Base-by-base conservation (phyloP, 2,888 invertebrate genomes). In the Phania funesta region DNA sequence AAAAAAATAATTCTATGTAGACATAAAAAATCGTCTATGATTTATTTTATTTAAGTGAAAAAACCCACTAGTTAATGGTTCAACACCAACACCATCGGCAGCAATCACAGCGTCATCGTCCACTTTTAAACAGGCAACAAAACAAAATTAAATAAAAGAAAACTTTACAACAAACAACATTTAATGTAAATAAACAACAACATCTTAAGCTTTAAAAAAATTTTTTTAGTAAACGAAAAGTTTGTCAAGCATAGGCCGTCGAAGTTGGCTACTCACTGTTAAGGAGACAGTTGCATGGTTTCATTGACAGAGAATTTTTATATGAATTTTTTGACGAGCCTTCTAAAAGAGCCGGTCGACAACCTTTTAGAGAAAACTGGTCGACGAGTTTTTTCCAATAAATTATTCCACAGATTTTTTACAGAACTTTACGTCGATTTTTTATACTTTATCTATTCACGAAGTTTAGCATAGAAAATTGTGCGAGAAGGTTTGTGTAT, bases 21-120 rank as follows among this genome's bases (percentile, higher is more conserved):
- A 48, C 44, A 54, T 56, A 38, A 77, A 77, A 75, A 64, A 68
- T 54, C 62, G 50, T 73, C 78, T 79, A 79, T 79, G 78, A 79
- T 79, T 79, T 79, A 79, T 79, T 79, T 79, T 65, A 79, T 79
- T 73, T 65, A 79, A 79, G 78, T 79, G 64, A 73, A 79, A 77
- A 71, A 71, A 65, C 78, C 78, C 78, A 79, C 78, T 65, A 79
- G 71, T 73, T 79, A 73, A 73, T 79, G 71, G 71, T 22, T 65
- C 81, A 82, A 74, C 78, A 78, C 67, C 68, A 75, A 77, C 73
- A 78, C 71, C 71, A 68, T 58, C 82, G 79, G 73, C 73, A 82
- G 64, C 68, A 75, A 70, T 79, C 68, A 67, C 82, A 74, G 78
- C 52, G 68, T 76, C 68, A 68, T 56, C 82, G 68, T 56, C 82